Evolutionary conservation across 2,888 invertebrate species (phyloP), one percentile per base, ranked within the genome.

Genomic region (Liodrosophila aerea): DNA sequence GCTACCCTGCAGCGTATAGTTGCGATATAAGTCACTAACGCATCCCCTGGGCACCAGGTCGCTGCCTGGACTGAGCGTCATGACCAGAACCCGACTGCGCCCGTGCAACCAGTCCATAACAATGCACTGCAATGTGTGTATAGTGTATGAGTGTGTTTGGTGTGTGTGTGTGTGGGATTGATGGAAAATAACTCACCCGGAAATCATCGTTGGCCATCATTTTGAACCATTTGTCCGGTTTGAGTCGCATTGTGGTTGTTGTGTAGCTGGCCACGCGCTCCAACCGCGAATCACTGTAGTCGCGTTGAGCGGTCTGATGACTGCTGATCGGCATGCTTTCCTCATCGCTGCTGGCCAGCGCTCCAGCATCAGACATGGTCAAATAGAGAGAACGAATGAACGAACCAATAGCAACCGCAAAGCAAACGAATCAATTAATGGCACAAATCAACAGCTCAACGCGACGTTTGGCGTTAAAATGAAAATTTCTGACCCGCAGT

Each of bases 151-250:
- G 46, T 31, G 39, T 27, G 27, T 22, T 4, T 11, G 12, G n/a
- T n/a, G 27, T 29, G 27, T 13, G 18, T 30, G 31, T 9, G 33
- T 29, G 18, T 16, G 29, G 11, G 12, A 1, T 13, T 8, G n/a
- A 22, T 9, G 5, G 11, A 12, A 11, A 13, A n/a, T 12, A 90
- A 94, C 95, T 91, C 92, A 93, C 77, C 92, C 93, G 87, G 56
- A 87, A 77, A 63, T 95, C 95, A 41, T 94, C 93, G 46, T 89
- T 91, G 36, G 91, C 91, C 69, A 96, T 93, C 93, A 97, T 94
- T 90, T 96, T 97, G 44, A 91, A 88, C 96, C 97, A 98, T 92
- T 95, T 96, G 66, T 98, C 98, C 54, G 93, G 90, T 90, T 97
- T 98, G 64, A 96, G 91, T 87, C 94, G 94, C 75, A 96, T 92